Conservation (phyloP, 2,888 invertebrate species). For the Amiota communis region DNA sequence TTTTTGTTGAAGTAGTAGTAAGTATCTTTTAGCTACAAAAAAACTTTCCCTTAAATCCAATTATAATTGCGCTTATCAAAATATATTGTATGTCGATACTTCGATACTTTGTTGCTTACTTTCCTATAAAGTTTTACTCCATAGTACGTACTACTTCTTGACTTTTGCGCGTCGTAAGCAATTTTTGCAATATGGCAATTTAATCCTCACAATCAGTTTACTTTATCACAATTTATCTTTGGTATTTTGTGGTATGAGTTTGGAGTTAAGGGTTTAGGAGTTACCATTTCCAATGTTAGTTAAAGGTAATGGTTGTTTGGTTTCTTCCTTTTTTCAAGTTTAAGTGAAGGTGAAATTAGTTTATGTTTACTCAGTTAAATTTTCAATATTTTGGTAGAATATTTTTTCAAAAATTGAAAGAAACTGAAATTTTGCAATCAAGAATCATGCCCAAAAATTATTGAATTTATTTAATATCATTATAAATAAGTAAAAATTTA, state of each 20-base stretch:
- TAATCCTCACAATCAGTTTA: conserved; percentile 66
- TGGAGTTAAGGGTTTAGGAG: background rate
- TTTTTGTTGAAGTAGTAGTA: background rate
- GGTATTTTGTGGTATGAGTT: background rate
- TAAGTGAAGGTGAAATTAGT: conserved; percentile 63
- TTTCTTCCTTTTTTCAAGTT: conserved; percentile 49
- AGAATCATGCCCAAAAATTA: background rate
- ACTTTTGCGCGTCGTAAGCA: conserved; percentile 49
- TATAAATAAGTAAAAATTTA: conserved; percentile 60
- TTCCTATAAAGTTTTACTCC: background rate
- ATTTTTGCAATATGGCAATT: conserved; percentile 65
- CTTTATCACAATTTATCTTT: conserved; percentile 63
- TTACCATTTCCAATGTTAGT: conserved; percentile 21
- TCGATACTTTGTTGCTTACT: conserved; percentile 48
- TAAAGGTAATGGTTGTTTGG: conserved; percentile 46
- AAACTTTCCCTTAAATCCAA: conserved; percentile 61
- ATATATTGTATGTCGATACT: conserved; percentile 49
- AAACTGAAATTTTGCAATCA: background rate
- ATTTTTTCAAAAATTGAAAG: background rate
- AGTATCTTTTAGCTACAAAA: conserved; percentile 12
- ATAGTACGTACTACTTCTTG: background rate
- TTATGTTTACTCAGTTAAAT: background rate
- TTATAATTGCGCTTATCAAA: conserved; percentile 67
- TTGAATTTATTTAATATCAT: background rate
- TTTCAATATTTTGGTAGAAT: background rate